Evolutionary conservation across 2,113 vertebrate genomes (phyloP).

Genomic region (Megaceryle torquata): DNA sequence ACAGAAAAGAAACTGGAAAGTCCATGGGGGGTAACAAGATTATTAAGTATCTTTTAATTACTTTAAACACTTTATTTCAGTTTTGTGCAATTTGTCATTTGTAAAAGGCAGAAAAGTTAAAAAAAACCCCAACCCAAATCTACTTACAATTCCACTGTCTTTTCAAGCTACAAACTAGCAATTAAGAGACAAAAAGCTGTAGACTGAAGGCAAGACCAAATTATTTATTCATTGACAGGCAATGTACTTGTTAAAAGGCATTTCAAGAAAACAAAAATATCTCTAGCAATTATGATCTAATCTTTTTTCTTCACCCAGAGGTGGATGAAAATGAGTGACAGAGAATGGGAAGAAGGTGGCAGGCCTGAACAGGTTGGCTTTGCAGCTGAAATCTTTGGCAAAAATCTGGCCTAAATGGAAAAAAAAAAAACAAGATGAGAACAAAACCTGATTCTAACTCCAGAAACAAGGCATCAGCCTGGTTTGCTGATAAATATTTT

Average conservation of each 20-base stretch:
- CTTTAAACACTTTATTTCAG: neutral
- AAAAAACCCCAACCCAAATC: neutral
- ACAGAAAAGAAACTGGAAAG: neutral
- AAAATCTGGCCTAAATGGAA: neutral
- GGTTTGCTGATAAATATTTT: neutral
- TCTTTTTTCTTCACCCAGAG: neutral
- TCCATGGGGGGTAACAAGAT: neutral
- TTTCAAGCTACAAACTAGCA: neutral
- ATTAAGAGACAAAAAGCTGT: neutral
- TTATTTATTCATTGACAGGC: neutral
- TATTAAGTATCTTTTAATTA: neutral
- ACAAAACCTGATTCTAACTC: neutral
- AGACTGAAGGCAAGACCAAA: accelerated
- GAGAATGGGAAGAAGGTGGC: neutral
- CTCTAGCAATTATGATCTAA: neutral
- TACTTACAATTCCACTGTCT: neutral
- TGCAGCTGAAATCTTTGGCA: neutral
- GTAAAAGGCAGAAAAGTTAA: neutral
- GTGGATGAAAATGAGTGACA: neutral
- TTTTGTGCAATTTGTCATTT: neutral
- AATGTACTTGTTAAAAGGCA: neutral
- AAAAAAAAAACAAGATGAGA: neutral
- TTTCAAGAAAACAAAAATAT: neutral
- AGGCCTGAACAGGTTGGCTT: neutral
- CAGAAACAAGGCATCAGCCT: neutral